Evolutionary conservation across 2,113 vertebrate species (phyloP).

Genomic region (Cyanoramphus novaezelandiae): DNA sequence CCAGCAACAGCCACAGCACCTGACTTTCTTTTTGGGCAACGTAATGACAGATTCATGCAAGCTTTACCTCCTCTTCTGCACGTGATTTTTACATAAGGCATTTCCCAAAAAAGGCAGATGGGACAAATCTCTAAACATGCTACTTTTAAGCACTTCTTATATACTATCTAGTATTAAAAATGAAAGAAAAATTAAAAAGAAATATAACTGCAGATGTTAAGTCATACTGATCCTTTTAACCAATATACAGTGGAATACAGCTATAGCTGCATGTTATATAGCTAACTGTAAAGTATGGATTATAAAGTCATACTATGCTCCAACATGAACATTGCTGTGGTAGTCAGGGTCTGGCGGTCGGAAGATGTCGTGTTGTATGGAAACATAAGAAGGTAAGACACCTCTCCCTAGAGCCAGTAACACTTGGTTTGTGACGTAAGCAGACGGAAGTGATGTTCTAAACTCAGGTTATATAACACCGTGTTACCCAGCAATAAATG

Average conservation of each 20-base stretch:
- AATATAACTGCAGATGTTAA: not conserved
- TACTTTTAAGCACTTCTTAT: not conserved
- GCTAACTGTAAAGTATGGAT: not conserved
- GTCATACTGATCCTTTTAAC: not conserved
- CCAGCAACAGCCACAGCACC: not conserved
- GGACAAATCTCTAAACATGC: not conserved
- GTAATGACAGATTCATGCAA: not conserved
- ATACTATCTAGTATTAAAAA: not conserved
- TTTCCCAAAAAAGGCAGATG: not conserved
- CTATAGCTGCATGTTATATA: not conserved
- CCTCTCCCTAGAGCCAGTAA: too few relatives aligned
- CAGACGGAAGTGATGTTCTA: too few relatives aligned
- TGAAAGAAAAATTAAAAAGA: not conserved
- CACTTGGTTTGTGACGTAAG: too few relatives aligned
- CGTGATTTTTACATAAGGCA: not conserved
- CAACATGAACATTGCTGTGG: not conserved
- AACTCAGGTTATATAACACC: too few relatives aligned
- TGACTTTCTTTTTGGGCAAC: not conserved
- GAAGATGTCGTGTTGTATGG: too few relatives aligned
- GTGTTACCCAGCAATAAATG: too few relatives aligned
- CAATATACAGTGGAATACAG: not conserved
- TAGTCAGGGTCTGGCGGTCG: too few relatives aligned
- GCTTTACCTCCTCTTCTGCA: not conserved
- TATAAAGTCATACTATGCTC: not conserved
- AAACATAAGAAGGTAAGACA: too few relatives aligned